Conservation (phyloP, 2,797 vertebrate genomes). For the Zalophus californianus region DNA sequence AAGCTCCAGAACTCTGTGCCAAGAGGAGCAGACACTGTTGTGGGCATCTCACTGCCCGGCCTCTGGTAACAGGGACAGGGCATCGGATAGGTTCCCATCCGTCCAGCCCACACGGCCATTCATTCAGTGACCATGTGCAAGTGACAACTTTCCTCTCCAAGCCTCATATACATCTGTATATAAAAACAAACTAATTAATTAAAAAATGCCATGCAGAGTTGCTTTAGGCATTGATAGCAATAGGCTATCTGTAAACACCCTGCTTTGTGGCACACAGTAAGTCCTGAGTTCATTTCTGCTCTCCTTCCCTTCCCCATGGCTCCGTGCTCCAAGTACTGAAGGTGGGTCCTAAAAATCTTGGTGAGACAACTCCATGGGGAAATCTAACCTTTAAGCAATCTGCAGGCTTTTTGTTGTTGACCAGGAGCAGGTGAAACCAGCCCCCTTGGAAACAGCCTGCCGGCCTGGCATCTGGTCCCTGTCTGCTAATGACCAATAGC, state of each 20-base stretch:
- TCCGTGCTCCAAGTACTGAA: neutral
- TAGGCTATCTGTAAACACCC: neutral
- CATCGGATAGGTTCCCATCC: neutral
- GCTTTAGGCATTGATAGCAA: neutral
- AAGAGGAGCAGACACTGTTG: no score
- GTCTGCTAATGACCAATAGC: constrained; percentile 26
- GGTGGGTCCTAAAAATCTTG: neutral
- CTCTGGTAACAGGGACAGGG: neutral
- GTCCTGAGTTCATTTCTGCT: neutral
- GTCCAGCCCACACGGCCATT: neutral
- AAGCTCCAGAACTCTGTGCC: neutral
- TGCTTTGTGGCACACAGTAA: neutral
- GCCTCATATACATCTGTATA: neutral
- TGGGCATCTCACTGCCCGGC: neutral
- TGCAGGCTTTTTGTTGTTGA: neutral
- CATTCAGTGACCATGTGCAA: neutral
- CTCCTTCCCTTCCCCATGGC: neutral
- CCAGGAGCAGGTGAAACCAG: neutral
- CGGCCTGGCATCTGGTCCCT: neutral
- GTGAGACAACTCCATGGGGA: neutral
- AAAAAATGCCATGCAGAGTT: neutral
- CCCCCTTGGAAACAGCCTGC: neutral
- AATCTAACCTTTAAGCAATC: neutral
- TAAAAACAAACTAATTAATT: neutral
- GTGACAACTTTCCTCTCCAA: neutral